These are phyloP conservation scores for Hycleus phaleratus DNA, from an alignment of 1,140 invertebrate genomes.

Conservation along the genomic window DNA sequence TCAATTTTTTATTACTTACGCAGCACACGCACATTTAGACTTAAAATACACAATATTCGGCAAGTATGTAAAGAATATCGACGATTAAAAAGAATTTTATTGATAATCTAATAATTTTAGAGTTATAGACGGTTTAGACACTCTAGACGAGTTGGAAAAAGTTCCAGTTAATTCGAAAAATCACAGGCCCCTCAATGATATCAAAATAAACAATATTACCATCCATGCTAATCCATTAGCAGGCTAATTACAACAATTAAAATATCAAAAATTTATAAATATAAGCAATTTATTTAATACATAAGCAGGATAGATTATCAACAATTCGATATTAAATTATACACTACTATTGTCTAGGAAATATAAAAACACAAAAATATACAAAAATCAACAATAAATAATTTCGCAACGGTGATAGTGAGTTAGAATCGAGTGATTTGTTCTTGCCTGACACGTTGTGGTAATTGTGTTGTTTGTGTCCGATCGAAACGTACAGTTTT, in stretches of 20 bases:
- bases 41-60: slow-evolving; percentile 96
- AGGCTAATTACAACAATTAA: slow-evolving; percentile 40
- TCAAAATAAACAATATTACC: slow-evolving; percentile 77
- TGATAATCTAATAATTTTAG: slow-evolving; percentile 48
- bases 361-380: neutral
- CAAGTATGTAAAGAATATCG: slow-evolving; percentile 56
- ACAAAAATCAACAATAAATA: neutral
- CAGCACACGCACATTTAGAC: slow-evolving; percentile 90
- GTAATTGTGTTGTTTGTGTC: neutral
- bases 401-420: neutral
- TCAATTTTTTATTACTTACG: slow-evolving; percentile 96
- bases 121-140: slow-evolving; percentile 95
- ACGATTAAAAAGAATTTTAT: too few relatives aligned
- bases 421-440: slow-evolving; percentile 4
- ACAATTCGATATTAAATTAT: too few relatives aligned
- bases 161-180: slow-evolving; percentile 90
- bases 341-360: too few relatives aligned
- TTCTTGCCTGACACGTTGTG: neutral
- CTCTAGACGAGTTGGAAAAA: slow-evolving; percentile 93
- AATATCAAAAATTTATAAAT: too few relatives aligned
- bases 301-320: too few relatives aligned
- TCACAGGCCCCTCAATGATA: slow-evolving; percentile 77
- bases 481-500: slow-evolving; percentile 25
- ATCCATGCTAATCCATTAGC: slow-evolving; percentile 97
- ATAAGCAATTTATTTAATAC: too few relatives aligned